Percentiles rank a stretch among this genome's conserved stretches.
Conservation (phyloP, 2,113 vertebrate species). For the Urocynchramus pylzowi region DNA sequence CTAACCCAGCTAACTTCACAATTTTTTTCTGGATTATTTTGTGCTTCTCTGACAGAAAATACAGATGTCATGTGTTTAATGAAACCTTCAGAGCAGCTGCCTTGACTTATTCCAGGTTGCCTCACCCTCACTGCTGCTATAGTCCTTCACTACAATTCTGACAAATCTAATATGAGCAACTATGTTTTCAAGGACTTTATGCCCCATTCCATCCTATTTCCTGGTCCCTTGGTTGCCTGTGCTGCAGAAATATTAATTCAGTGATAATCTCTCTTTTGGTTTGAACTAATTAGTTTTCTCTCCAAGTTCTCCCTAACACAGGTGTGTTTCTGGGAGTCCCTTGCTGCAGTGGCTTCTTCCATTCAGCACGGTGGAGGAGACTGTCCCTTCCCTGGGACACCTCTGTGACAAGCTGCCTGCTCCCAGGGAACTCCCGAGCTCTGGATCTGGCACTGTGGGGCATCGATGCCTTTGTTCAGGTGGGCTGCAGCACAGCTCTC, state of each 20-base stretch:
- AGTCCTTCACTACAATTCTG: background rate
- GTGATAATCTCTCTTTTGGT: background rate
- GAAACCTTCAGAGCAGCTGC: background rate
- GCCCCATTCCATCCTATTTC: background rate
- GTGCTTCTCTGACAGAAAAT: background rate
- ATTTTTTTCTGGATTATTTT: background rate
- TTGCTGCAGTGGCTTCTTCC: background rate
- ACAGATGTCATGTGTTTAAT: background rate
- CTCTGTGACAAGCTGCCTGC: rapidly evolving
- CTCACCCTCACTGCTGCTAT: background rate
- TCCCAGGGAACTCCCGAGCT: rapidly evolving
- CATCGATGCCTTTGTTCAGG: background rate
- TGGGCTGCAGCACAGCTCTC: background rate
- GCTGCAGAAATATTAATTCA: background rate
- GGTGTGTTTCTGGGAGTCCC: background rate
- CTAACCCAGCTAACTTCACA: background rate
- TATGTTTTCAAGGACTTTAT: background rate
- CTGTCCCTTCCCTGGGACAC: background rate
- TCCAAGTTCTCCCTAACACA: background rate
- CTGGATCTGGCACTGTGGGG: background rate
- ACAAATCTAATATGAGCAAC: background rate
- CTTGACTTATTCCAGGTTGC: background rate
- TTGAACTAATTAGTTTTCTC: background rate
- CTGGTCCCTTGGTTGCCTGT: background rate
- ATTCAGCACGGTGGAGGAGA: rapidly evolving